A percentile compares a stretch with the other conserved stretches of the same genome.
Conservation (phyloP, 2,113 vertebrate species). For the Prunella himalayana region DNA sequence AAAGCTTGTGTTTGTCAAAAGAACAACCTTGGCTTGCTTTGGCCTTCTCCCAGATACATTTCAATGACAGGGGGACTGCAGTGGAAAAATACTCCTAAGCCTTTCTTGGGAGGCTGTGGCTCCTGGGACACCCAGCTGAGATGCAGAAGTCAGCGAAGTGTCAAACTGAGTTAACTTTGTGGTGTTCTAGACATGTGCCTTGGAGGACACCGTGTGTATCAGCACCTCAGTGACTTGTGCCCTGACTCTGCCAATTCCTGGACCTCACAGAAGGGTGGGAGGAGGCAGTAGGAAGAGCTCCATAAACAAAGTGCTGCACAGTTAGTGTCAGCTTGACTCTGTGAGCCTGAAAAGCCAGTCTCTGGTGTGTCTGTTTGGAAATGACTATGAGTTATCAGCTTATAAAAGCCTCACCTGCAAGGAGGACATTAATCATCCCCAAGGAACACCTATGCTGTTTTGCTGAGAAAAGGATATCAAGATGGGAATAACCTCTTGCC, state of each 20-base stretch:
- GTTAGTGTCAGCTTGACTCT: neutral
- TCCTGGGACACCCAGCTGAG: neutral
- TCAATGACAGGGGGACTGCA: neutral
- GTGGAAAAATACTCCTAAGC: neutral
- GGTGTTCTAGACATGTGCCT: rapidly evolving
- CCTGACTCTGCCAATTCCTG: neutral
- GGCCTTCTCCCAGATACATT: neutral
- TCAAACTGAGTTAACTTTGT: neutral
- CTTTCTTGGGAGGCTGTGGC: neutral
- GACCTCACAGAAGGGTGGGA: neutral
- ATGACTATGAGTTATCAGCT: neutral
- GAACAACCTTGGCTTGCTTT: neutral
- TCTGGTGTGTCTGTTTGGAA: neutral
- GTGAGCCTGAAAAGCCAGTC: neutral
- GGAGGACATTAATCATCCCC: neutral
- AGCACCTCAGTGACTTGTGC: rapidly evolving
- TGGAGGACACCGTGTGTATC: neutral
- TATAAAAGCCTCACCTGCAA: neutral
- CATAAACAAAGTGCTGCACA: neutral
- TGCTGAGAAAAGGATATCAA: neutral
- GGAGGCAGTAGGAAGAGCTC: neutral
- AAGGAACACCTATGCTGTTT: neutral
- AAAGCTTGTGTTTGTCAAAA: neutral
- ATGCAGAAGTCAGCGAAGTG: neutral
- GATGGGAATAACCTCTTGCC: neutral